Evolutionary conservation across 1,140 invertebrate genomes (phyloP).

Genomic region (Halotydeus destructor): DNA sequence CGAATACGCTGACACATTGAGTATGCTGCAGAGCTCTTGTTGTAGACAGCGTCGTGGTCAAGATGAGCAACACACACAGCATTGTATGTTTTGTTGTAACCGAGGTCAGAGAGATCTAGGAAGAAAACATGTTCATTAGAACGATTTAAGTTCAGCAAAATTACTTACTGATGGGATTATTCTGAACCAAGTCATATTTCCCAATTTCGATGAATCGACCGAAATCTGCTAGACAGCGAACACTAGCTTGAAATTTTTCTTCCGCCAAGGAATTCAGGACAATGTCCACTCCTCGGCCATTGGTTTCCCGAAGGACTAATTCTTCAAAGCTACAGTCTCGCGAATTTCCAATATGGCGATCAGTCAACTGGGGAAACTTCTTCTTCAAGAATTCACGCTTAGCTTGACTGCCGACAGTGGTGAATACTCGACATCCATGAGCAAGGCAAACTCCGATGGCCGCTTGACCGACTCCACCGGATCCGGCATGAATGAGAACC

Average conservation of each 20-base stretch:
- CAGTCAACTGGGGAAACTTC: constrained; percentile 58
- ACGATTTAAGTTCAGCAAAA: no score
- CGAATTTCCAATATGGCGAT: constrained; percentile 71
- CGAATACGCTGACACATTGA: constrained; percentile 1
- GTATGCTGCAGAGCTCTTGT: background rate
- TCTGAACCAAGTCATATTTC: constrained; percentile 83
- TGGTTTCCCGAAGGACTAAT: constrained; percentile 49
- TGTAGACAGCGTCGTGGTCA: constrained; percentile 33
- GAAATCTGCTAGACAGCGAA: constrained; percentile 65
- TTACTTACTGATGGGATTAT: no score
- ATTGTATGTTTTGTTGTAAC: constrained; percentile 88
- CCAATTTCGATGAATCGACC: constrained; percentile 91
- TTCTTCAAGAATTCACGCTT: constrained; percentile 76
- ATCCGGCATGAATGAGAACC: constrained; percentile 80
- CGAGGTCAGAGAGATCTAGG: constrained; percentile 43
- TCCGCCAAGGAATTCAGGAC: constrained; percentile 44
- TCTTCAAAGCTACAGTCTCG: constrained; percentile 76
- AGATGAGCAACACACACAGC: constrained; percentile 79
- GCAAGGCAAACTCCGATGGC: constrained; percentile 76
- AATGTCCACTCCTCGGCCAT: constrained; percentile 43
- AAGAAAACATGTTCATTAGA: background rate
- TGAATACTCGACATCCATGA: constrained; percentile 63
- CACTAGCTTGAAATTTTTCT: constrained; percentile 60
- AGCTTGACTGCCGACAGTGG: constrained; percentile 59
- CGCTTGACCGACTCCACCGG: constrained; percentile 86